Conservation (phyloP, 2,797 vertebrate species). For the Acipenser transmontanus region DNA sequence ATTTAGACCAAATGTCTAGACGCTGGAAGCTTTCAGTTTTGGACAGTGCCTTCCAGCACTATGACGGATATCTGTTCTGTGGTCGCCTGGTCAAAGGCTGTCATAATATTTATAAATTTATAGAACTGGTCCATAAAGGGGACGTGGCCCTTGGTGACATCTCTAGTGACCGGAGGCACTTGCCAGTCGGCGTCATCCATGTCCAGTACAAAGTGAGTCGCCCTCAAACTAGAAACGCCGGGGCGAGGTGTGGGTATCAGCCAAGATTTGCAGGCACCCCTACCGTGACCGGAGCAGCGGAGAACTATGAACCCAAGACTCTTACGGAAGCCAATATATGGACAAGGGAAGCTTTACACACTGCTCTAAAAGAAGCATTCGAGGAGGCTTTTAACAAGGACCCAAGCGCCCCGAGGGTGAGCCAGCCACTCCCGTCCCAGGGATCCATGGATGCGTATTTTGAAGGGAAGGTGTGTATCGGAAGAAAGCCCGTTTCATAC, state of each 20-base stretch:
- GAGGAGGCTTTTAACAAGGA: too few species aligned
- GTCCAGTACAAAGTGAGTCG: not conserved
- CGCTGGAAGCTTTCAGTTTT: too few species aligned
- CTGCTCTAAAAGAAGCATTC: not conserved
- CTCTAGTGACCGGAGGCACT: constrained; percentile 2
- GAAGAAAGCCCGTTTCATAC: not conserved
- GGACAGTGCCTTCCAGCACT: too few species aligned
- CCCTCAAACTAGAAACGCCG: too few species aligned
- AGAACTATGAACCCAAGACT: constrained; percentile 8
- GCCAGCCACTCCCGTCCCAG: constrained; percentile 4
- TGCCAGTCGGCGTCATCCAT: constrained; percentile 2
- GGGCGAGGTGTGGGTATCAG: too few species aligned
- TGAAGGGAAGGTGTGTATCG: constrained; percentile 9
- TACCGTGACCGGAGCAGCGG: too few species aligned
- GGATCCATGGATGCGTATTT: constrained; percentile 10
- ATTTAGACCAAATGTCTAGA: too few species aligned
- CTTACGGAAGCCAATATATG: constrained; percentile 12
- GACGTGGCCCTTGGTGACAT: not conserved
- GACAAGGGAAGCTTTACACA: constrained; percentile 4
- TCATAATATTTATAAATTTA: too few species aligned
- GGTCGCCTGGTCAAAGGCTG: too few species aligned
- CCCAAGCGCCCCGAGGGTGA: not conserved
- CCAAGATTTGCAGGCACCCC: too few species aligned
- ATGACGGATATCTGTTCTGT: too few species aligned
- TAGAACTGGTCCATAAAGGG: not conserved